Conservation (phyloP, 2,113 vertebrate species). For the Picathartes gymnocephalus region DNA sequence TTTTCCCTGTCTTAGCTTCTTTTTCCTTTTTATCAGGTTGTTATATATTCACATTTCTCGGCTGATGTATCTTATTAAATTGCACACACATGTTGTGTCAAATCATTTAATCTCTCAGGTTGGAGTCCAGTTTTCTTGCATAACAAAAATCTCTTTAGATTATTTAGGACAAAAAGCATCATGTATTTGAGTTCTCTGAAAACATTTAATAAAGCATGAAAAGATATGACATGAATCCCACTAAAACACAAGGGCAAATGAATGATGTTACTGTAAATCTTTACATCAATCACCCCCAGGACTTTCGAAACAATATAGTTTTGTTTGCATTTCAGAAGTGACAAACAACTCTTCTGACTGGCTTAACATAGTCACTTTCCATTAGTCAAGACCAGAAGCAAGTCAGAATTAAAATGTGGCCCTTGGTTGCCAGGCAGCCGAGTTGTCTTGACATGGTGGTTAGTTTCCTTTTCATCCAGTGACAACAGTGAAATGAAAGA, state of each 20-base stretch:
- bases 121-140: constrained; percentile 66
- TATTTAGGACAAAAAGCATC: constrained; percentile 82
- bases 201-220: constrained; percentile 94
- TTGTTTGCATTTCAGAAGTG: constrained; percentile 98
- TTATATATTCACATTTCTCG: constrained; percentile 72
- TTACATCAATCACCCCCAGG: constrained; percentile 90
- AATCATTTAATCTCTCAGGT: constrained; percentile 87
- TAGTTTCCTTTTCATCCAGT: constrained; percentile 99
- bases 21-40: constrained; percentile 67
- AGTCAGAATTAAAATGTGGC: constrained; percentile 98
- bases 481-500: constrained; percentile 99
- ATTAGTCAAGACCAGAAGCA: constrained; percentile 97
- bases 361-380: constrained; percentile 98
- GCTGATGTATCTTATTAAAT: constrained; percentile 85
- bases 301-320: constrained; percentile 94
- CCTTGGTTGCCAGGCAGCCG: constrained; percentile 96
- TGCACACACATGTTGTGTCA: constrained; percentile 80
- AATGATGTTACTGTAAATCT: constrained; percentile 95
- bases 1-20: constrained; percentile 35
- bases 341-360: constrained; percentile 98
- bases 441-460: constrained; percentile 99
- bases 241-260: constrained; percentile 93
- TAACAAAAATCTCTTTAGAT: constrained; percentile 66
- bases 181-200: constrained; percentile 82
- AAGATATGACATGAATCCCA: constrained; percentile 97